Base-by-base conservation (phyloP, 2,113 vertebrate species). In the Herpetotheres cachinnans region DNA sequence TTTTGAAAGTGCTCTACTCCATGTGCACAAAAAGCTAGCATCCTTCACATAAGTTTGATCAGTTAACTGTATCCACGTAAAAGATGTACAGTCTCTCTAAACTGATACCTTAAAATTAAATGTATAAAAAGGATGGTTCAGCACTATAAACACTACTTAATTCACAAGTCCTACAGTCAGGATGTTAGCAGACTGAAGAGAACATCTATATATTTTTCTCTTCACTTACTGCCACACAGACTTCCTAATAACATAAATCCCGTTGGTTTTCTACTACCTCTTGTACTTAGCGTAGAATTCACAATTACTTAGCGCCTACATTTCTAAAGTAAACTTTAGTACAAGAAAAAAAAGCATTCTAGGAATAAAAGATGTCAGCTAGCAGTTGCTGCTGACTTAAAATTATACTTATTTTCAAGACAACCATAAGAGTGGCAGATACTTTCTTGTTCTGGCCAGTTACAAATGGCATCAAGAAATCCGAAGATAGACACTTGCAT, bases 351-450 rank as follows among this genome's bases (percentile, higher is more conserved):
- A 94, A 94, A 50, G 19, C 58, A 65, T 76, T 82, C 62, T 52
- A 81, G 86, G 84, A 96, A 94, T 83, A 96, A 86, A 93, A 80
- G 52, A 72, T 66, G 42, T 66, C 92, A 90, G 74, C 49, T 88
- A 91, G 46, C 58, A 92, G 63, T 85, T 87, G 42, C 87, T 89
- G 56, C 54, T 96, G 86, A 94, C 78, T 91, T 85, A 85, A 94
- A 91, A 88, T 54, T 87, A 30, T 84, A 83, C 74, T 93, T 91
- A 82, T 62, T 93, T 95, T 86, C 77, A 95, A 91, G 89, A 85
- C 36, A 94, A 91, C 30, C 56, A 7, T 76, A 87, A 76, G 38
- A 85, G 62, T 69, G 50, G 83, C 84, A 97, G 89, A 97, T 93
- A 92, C 83, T 66, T 97, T 94, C 93, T 87, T 91, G 83, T 87